Evolutionary conservation across 2,888 invertebrate genomes (phyloP), one percentile per base, ranked within the genome.

Genomic region (Calameuta filiformis): DNA sequence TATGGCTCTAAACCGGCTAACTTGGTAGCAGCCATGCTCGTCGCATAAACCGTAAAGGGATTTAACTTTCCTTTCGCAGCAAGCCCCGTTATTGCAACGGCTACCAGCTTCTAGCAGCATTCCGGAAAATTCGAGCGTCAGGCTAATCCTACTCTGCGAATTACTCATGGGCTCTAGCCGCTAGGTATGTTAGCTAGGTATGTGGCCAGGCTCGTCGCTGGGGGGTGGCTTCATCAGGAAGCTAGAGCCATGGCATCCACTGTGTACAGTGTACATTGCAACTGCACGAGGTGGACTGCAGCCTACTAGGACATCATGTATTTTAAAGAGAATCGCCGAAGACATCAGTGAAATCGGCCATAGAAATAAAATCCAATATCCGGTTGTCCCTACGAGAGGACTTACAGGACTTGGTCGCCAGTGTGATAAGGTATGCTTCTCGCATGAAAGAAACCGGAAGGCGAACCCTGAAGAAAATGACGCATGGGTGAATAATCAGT

Each of bases 1-100:
- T 89, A 89, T 88, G 88, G 85, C 87, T 87, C 87, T 88, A 89
- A 90, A 89, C 86, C 56, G 87, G 88, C 87, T 87, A 90, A 89
- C 88, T 89, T 86, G 86, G 84, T 83, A 86, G 86, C 87, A 84
- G 82, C 87, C 86, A 85, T 81, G 87, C 85, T 86, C 86, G 87
- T 86, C 86, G 87, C 87, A 88, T 88, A 90, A 90, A 90, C 88
- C 87, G 88, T 89, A 89, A 90, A 89, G 89, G 89, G 89, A 90
- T 90, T 89, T 89, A 90, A 90, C 88, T 90, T 89, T 89, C 88
- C 89, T 89, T 89, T 89, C 89, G 88, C 82, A 85, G 83, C 84
- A 85, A 83, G 81, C 83, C 86, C 84, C 85, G 87, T 88, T 82
- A 81, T 81, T 81, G 79, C 75, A 77, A 56, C 56, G 56, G 56